These are phyloP conservation scores for Euphonia xanthogaster DNA, from an alignment of 2,797 vertebrate genomes.

Conservation along the genomic window DNA sequence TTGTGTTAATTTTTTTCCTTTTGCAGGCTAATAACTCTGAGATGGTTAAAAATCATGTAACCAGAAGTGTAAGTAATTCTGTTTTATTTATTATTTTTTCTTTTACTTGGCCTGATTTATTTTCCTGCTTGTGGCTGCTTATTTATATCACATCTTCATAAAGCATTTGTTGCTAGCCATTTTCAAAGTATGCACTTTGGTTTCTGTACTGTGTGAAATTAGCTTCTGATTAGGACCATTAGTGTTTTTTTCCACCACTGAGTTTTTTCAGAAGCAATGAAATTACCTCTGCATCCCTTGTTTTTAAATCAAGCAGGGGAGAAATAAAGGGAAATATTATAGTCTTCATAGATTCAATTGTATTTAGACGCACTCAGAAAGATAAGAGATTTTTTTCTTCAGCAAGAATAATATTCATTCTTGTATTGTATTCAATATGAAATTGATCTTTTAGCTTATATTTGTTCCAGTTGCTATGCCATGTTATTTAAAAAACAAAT, in stretches of 20 bases:
- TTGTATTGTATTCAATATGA: background rate
- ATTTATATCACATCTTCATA: background rate
- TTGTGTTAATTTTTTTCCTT: background rate
- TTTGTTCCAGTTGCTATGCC: background rate
- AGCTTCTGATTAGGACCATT: background rate
- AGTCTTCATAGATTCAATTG: background rate
- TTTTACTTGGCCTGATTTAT: background rate
- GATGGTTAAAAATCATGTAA: conserved; percentile 24
- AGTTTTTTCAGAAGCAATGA: background rate
- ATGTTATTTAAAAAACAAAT: background rate
- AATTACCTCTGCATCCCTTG: background rate
- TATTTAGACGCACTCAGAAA: background rate
- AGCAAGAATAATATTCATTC: background rate
- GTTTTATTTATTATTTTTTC: background rate
- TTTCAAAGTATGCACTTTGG: background rate
- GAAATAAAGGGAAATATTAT: background rate
- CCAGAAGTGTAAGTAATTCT: background rate
- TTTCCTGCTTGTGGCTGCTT: background rate
- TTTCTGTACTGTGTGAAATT: background rate
- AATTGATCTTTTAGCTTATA: background rate
- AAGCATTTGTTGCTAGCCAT: background rate
- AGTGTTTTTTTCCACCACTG: background rate
- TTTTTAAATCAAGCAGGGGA: background rate
- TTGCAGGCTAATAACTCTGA: background rate
- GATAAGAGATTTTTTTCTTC: background rate